Percentiles rank a stretch among this genome's conserved stretches.
Conservation (phyloP, 2,113 vertebrate genomes). For the Toxotes chatareus region DNA sequence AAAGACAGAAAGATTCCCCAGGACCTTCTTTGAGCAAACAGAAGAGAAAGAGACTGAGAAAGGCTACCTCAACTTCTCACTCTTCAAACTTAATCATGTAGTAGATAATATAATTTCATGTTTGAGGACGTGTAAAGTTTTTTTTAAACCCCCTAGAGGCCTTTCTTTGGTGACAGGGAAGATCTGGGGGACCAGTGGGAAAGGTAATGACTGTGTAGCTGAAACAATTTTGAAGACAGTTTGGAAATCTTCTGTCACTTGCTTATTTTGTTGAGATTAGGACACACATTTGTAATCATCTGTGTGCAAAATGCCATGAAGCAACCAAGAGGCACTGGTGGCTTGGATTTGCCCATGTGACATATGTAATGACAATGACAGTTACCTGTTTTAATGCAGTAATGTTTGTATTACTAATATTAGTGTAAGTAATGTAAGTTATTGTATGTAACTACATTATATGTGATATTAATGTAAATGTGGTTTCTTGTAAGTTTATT, state of each 20-base stretch:
- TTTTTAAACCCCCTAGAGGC: constrained; percentile 27
- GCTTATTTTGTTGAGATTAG: constrained; percentile 33
- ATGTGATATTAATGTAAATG: too few relatives aligned
- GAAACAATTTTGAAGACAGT: constrained; percentile 22
- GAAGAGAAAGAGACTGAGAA: constrained; percentile 9
- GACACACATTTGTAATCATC: constrained; percentile 30
- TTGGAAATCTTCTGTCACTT: not conserved
- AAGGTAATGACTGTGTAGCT: constrained; percentile 19
- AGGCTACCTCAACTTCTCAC: constrained; percentile 4
- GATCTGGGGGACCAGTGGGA: constrained; percentile 3
- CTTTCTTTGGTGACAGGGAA: constrained; percentile 15
- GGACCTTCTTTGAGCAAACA: not conserved
- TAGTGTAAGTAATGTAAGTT: too few relatives aligned
- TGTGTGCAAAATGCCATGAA: too few relatives aligned
- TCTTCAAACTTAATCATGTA: constrained; percentile 22
- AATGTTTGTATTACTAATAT: too few relatives aligned
- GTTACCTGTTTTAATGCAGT: too few relatives aligned
- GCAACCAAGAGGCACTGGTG: too few relatives aligned
- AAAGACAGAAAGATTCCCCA: not conserved
- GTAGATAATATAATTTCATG: constrained; percentile 5
- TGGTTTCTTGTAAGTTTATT: too few relatives aligned
- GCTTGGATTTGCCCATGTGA: too few relatives aligned
- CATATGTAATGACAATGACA: too few relatives aligned
- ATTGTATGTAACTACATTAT: too few relatives aligned
- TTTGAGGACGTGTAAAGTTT: constrained; percentile 14